Percentiles rank a stretch among this genome's conserved stretches.
phyloP scores from a whole-genome alignment of 2,797 vertebrate genomes.

The Microchirus variegatus region DNA sequence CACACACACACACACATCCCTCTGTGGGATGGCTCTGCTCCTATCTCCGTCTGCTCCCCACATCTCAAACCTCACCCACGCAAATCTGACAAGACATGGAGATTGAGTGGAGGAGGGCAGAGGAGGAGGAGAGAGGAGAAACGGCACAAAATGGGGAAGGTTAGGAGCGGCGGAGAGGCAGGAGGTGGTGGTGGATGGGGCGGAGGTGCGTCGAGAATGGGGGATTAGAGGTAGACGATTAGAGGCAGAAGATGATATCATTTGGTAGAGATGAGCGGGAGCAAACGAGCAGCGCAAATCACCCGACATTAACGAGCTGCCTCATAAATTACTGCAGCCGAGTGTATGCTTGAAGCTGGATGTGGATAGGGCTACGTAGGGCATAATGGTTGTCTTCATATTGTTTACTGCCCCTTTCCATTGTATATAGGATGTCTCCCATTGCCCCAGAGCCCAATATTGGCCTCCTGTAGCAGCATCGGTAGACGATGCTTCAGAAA shows the following conservation, averaged over 20 bases:
- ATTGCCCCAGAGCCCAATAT: constrained; percentile 35
- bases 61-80: constrained; percentile 61
- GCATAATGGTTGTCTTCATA: constrained; percentile 66
- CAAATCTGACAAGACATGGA: constrained; percentile 51
- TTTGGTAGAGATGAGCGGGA: constrained; percentile 77
- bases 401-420: constrained; percentile 72
- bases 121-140: constrained; percentile 7
- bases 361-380: constrained; percentile 38
- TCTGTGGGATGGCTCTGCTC: constrained; percentile 50
- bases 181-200: constrained; percentile 39
- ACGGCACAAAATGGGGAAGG: constrained; percentile 15
- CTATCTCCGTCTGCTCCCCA: constrained; percentile 42
- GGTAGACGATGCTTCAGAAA: constrained; percentile 39
- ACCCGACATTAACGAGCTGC: constrained; percentile 80
- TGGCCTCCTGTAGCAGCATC: constrained; percentile 39
- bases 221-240: constrained; percentile 74
- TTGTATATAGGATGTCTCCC: constrained; percentile 46
- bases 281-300: constrained; percentile 84
- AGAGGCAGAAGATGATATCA: constrained; percentile 81
- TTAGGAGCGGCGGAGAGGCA: constrained; percentile 22
- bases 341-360: constrained; percentile 51
- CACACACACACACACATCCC: constrained; percentile 26
- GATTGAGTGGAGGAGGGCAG: constrained; percentile 32
- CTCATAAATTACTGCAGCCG: constrained; percentile 79
- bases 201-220: constrained; percentile 52